Evolutionary conservation across 2,113 vertebrate genomes (phyloP).

Genomic region (Lophotis ruficrista): DNA sequence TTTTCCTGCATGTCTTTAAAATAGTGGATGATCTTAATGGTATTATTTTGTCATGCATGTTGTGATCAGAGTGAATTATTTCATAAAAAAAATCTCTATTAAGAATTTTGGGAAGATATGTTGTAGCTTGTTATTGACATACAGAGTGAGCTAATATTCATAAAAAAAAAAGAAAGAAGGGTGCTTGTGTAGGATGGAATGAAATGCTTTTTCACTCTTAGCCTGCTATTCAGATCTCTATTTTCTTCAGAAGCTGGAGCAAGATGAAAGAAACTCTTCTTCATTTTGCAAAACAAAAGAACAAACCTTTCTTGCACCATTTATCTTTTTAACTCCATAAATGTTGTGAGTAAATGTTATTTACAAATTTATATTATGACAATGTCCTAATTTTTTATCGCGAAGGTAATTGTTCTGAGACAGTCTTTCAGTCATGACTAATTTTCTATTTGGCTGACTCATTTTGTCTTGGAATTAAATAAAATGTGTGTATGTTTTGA

Average conservation of each 20-base stretch:
- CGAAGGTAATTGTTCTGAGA: constrained; percentile 56
- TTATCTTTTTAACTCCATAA: constrained; percentile 20
- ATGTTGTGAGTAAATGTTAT: constrained; percentile 21
- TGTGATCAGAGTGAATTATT: neutral
- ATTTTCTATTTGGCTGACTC: constrained; percentile 61
- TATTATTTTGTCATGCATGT: neutral
- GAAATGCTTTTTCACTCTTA: constrained; percentile 13
- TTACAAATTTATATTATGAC: constrained; percentile 56
- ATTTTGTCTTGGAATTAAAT: constrained; percentile 52
- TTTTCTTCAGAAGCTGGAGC: neutral
- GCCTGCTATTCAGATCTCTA: neutral
- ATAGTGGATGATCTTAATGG: neutral
- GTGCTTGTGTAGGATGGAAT: neutral
- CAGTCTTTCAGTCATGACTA: constrained; percentile 57
- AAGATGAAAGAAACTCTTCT: neutral
- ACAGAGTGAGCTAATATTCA: neutral
- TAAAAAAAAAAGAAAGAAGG: neutral
- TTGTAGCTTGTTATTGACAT: neutral
- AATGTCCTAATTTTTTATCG: constrained; percentile 49
- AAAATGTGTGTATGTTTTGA: constrained; percentile 3
- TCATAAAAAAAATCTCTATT: neutral
- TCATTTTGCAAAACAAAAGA: neutral
- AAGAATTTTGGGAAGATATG: neutral
- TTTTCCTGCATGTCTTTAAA: neutral
- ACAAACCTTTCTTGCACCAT: neutral